A percentile compares a stretch with the other conserved stretches of the same genome.
These are phyloP conservation scores for Plagodis dolabraria DNA, from an alignment of 2,888 invertebrate species.

Conservation along the genomic window DNA sequence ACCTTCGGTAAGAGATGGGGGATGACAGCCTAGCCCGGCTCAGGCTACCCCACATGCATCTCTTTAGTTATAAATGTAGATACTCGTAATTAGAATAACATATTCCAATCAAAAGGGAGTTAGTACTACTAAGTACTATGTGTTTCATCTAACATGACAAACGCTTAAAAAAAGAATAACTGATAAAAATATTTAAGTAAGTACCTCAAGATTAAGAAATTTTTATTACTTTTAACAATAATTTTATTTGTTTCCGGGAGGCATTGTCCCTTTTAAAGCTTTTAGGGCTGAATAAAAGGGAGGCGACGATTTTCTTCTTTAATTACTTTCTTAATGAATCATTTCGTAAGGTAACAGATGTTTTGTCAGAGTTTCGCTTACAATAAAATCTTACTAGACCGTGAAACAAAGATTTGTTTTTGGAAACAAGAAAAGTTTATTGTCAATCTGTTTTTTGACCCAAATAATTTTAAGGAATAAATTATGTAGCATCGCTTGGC, in stretches of 20 bases:
- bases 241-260: conserved; percentile 41
- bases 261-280: conserved; percentile 43
- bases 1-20: no score
- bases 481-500: no score
- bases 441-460: background rate
- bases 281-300: conserved; percentile 47
- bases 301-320: conserved; percentile 50
- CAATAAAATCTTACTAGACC: conserved; percentile 20
- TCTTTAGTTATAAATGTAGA: no score
- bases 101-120: no score
- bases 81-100: no score
- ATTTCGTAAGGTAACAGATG: conserved; percentile 50
- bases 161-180: no score
- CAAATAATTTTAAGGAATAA: background rate
- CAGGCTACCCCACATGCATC: no score
- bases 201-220: no score
- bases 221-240: conserved; percentile 35
- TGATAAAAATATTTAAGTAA: no score
- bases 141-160: no score
- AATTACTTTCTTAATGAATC: conserved; percentile 61
- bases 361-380: conserved; percentile 33
- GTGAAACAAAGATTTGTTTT: conserved; percentile 18
- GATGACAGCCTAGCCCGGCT: no score
- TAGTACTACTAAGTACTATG: no score
- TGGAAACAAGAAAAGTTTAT: conserved; percentile 3